Evolutionary conservation across 2,797 vertebrate species (phyloP), one percentile per base, ranked within the genome.

Genomic region (Liparis tanakae): DNA sequence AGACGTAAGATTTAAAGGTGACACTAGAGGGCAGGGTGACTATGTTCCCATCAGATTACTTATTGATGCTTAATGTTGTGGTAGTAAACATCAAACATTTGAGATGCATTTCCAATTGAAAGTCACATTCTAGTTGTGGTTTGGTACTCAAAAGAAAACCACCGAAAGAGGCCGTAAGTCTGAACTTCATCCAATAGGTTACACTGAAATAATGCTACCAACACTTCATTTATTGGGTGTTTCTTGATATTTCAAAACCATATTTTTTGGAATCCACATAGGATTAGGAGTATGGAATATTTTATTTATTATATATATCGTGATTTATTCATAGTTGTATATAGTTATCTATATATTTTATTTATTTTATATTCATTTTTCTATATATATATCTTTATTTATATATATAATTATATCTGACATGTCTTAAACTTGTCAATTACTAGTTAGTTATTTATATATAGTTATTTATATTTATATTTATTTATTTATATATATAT

Each of bases 11-110:
- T 25, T 25, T 25, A 12, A 55, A 1, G 53, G 30, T 65, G 83
- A 48, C 87, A 82, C 82, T 76, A 90, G 86, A 85, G 87, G 85
- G 87, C 85, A 82, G 75, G 5, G 10, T 75, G n/a, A 57, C n/a
- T 18, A 37, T 44, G 25, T 2, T 46, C 30, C 61, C 3, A 8
- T 7, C 43, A 51, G 5, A 65, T 5, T 33, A 30, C 44, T 48
- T n/a, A 20, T 30, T 17, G 1, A 30, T 39, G 57, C n/a, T 7
- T n/a, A 15, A 15, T 22, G 12, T 67, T 13, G 36, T 13, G 14
- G 7, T 57, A n/a, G 12, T 7, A 12, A 61, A 25, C 5, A 44
- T 41, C 33, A 20, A 51, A 55, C 34, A 34, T 18, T 15, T 57
- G 30, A 0, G 18, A 48, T 33, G 20, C 3, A 5, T 22, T 5